Base-by-base conservation (phyloP, 2,888 invertebrate genomes). In the Drosophila anomelani region DNA sequence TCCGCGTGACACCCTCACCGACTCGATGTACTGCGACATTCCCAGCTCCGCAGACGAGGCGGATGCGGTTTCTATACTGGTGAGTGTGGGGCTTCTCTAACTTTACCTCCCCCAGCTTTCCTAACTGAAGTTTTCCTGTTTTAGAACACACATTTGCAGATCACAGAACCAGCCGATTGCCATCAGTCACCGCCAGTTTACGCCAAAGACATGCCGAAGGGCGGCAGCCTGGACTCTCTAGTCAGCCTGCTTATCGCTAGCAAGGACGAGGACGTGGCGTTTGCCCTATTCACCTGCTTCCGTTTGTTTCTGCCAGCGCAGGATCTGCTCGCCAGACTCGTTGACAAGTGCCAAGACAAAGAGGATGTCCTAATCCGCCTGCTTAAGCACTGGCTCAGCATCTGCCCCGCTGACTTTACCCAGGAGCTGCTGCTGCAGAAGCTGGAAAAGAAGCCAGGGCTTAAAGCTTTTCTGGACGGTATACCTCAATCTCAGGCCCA, bases 371-470 rank as follows among this genome's bases (percentile, higher is more conserved):
- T 85, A 0, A 15, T 66, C 12, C 70, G 96, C 79, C 93, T 97
- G 47, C 93, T 97, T 47, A 95, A 95, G 54, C 97, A 97, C 92
- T 98, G 98, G 98, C 96, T 97, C 34, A 96, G 96, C 90, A 96
- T 97, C 90, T 98, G 98, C 92, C 98, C 98, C 0, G 98, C 98
- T 91, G 98, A 99, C 93, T 99, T 98, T 93, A 96, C 97, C 87
- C 97, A 98, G 92, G 98, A 98, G 88, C 93, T 97, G 67, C 95
- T 98, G 88, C 97, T 98, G 96, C 96, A 96, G 67, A 96, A 97
- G 82, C 95, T 98, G 69, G 95, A 96, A 75, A 96, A 95, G 85
- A 97, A 55, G 96, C 97, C 92, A 95, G 96, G 93, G 95, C 95
- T 90, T 93, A 94, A 69, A 90, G 61, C 51, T 44, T 93, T 96